These are phyloP conservation scores for Oscheius sp. DNA, from an alignment of 2,888 invertebrate genomes.

Conservation along the genomic window DNA sequence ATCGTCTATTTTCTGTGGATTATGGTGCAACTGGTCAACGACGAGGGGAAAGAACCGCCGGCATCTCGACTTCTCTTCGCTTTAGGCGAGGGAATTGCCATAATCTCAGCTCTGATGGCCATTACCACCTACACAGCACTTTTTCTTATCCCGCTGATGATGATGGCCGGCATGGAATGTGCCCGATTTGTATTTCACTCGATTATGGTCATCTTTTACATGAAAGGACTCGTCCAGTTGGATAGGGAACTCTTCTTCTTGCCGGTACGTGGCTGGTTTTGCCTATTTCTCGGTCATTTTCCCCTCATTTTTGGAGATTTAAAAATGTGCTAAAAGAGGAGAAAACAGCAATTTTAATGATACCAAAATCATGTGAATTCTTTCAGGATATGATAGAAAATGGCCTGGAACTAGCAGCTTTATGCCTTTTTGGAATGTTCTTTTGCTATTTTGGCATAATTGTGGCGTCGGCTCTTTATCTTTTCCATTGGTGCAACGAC, in stretches of 20 bases:
- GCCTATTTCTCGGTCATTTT: not conserved
- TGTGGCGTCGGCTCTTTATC: not conserved
- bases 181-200: conserved; percentile 1
- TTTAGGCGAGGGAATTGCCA: not conserved
- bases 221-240: not conserved
- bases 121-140: not conserved
- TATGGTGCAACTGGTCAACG: not conserved
- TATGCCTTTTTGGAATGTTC: not conserved
- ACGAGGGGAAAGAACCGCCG: not conserved
- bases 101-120: conserved; percentile 16
- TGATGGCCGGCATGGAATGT: not conserved
- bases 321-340: no score
- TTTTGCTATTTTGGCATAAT: not conserved
- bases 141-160: conserved; percentile 2
- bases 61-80: not conserved
- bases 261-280: not conserved
- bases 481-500: not conserved
- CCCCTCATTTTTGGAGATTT: not conserved
- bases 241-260: not conserved
- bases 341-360: no score
- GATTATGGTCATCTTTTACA: not conserved
- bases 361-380: no score
- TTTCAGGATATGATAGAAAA: no score
- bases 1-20: conserved; percentile 5
- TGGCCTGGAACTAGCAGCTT: not conserved